Base-by-base conservation (phyloP, 1,140 invertebrate species). In the Drosophila sucinea region DNA sequence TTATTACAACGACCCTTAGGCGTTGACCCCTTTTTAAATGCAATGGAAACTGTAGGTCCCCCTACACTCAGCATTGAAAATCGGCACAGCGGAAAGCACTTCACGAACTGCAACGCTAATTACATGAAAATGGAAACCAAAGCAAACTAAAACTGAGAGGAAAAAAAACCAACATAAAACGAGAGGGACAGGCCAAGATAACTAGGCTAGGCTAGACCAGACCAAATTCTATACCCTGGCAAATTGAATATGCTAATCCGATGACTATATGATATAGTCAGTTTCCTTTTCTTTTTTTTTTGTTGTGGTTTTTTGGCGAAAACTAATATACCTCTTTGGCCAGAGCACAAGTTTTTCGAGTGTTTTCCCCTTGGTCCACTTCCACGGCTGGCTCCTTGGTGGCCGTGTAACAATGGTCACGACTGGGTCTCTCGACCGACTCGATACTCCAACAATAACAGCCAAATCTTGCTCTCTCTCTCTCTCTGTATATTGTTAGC, bases 101-200 rank as follows among this genome's bases (percentile, higher is more conserved):
- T 83, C 83, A 87, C 83, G 83, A 87, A 89, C 64, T 83, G 84
- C 84, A 67, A 87, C 76, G 84, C 84, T 87, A 87, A 87, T 87
- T 87, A 87, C 83, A 89, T 70, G 80, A 87, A 82, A 86, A 71
- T 79, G 67, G 70, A 66, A 84, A 77, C 79, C 60, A 72, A 65
- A 74, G 55, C 55, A 57, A 62, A 62, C 67, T 17, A 62, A 62
- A 73, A 47, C 41, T 17, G 17, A 60, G 23, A 55, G 17, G 17
- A 64, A 57, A 70, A 6, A 71, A 65, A 62, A 40, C 3, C 4
- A 6, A 51, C 23, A 27, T 4, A 10, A 23, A 51, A 23, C 6
- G 35, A 7, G 8, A 38, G 8, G 10, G 10, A 3, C 10, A 38
- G 30, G 40, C 40, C n/a, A 41, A 17, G 40, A 38, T 38, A 38